phyloP scores from a whole-genome alignment of 2,113 vertebrate species.

The Silurus asotus region DNA sequence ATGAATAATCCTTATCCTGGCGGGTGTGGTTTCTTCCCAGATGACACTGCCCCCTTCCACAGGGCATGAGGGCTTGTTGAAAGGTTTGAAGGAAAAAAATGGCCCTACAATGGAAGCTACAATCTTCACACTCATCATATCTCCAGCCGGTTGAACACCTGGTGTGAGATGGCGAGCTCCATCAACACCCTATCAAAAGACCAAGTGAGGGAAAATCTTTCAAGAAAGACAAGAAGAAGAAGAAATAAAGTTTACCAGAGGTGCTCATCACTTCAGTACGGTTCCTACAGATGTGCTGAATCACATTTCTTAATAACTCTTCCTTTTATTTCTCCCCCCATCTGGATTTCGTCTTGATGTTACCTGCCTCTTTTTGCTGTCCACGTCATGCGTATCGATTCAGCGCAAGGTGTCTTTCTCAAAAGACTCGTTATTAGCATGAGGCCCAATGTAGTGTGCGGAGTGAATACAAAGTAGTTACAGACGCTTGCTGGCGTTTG shows the following conservation, averaged over 20 bases:
- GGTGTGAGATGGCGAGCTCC: neutral
- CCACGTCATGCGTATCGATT: neutral
- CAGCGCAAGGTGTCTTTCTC: neutral
- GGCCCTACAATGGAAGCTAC: too few species aligned
- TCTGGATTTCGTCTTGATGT: neutral
- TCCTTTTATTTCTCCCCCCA: neutral
- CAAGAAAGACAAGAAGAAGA: too few species aligned
- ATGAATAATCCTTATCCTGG: neutral
- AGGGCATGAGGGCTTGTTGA: neutral
- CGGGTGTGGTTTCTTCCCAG: neutral
- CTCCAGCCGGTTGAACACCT: neutral
- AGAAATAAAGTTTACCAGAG: too few species aligned
- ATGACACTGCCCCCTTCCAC: neutral
- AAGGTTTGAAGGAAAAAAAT: neutral
- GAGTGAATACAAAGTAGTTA: neutral
- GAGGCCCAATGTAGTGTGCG: neutral
- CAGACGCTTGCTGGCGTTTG: too few species aligned
- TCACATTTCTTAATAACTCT: neutral
- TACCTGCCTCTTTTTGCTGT: neutral
- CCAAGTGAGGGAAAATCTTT: neutral
- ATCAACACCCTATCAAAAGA: neutral
- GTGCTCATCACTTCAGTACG: neutral
- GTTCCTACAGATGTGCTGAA: neutral
- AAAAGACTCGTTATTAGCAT: neutral
- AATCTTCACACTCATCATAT: neutral